Evolutionary conservation across 2,888 invertebrate genomes (phyloP), one percentile per base, ranked within the genome.

Genomic region (Escarpia spicata): DNA sequence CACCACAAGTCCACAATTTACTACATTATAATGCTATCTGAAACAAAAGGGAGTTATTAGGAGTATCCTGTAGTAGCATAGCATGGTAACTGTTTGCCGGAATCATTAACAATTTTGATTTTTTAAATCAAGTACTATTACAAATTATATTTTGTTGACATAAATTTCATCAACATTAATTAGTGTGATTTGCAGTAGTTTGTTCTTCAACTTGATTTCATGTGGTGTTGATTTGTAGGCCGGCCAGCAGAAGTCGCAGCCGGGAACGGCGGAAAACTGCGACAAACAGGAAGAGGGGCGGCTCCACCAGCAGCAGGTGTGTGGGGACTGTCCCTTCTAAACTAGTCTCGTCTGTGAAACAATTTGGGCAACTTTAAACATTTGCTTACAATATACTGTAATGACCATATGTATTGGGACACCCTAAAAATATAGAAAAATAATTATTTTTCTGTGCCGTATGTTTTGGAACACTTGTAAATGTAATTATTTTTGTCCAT

Each of bases 211-310:
- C 75, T 75, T 75, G 6, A 75, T 26, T 15, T 26, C 52, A 52
- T 52, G 15, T 75, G 37, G 91, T 43, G 91, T 90, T 92, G 91
- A 26, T 92, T 43, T 44, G 75, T 75, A 95, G 95, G 95, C 94
- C 93, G 31, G 91, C 94, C 93, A 94, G 94, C 92, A 94, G 94
- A 91, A 95, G 95, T 93, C 94, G 93, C 93, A 95, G 95, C 91
- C 93, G 94, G 60, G 95, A 95, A 92, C 93, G 94, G 92, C 95
- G 95, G 93, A 95, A 95, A 91, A 93, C 92, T 92, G 94, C 92
- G 91, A 93, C 91, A 93, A 93, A 92, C 93, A 94, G 92, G 92
- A 94, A 90, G 93, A 93, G 92, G 94, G 94, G 91, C 90, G 92
- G 95, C 93, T 92, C 92, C 37, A 90, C 91, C 90, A 92, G 92